phyloP scores from a whole-genome alignment of 2,888 invertebrate species.

The Disparrhopalites patrizii region DNA sequence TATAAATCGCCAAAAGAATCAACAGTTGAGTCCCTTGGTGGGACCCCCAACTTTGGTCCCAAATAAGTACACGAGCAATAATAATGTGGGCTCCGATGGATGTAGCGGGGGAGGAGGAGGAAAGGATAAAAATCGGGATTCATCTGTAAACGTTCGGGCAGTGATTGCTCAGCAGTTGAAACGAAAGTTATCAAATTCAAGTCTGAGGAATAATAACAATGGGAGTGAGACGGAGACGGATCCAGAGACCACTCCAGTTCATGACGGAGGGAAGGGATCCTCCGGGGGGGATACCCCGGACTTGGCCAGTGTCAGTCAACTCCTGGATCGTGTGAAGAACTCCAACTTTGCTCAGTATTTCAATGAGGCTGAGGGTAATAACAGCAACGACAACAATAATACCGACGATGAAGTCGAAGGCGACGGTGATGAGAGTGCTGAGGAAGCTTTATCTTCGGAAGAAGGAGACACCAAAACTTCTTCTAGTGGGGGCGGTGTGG shows the following conservation, averaged over 20 bases:
- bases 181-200: constrained; percentile 47
- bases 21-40: constrained; percentile 32
- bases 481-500: too few relatives aligned
- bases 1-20: constrained; percentile 41
- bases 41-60: constrained; percentile 34
- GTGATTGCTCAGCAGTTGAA: constrained; percentile 74
- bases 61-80: constrained; percentile 40
- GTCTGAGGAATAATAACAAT: constrained; percentile 29
- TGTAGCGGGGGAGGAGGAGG: constrained; percentile 11
- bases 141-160: constrained; percentile 57
- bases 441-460: constrained; percentile 57
- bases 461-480: constrained; percentile 63
- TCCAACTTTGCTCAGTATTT: constrained; percentile 43
- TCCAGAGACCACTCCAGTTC: constrained; percentile 22
- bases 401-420: constrained; percentile 59
- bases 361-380: constrained; percentile 29
- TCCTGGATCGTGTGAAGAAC: constrained; percentile 36
- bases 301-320: constrained; percentile 41
- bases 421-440: constrained; percentile 54
- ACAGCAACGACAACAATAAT: constrained; percentile 30
- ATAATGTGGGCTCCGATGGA: constrained; percentile 16
- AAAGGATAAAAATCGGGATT: constrained; percentile 51
- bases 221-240: constrained; percentile 36
- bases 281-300: constrained; percentile 30
- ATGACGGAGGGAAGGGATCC: background rate